Conservation (phyloP, 1,140 invertebrate species). For the Archivesica marissinica region DNA sequence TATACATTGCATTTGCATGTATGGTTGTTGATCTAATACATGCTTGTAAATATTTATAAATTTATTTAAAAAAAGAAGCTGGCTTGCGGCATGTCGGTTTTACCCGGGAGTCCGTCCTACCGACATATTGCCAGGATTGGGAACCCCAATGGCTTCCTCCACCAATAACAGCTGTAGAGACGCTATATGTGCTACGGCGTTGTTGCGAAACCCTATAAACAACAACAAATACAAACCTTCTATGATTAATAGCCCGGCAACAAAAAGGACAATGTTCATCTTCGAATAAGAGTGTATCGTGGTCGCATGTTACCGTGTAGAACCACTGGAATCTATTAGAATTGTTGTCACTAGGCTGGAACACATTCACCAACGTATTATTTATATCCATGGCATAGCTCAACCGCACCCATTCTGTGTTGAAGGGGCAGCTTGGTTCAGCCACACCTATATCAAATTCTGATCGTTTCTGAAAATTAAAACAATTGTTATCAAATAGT, state of each 20-base stretch:
- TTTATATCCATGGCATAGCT: conserved; percentile 71
- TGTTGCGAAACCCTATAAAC: too few species aligned
- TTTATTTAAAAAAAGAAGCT: too few species aligned
- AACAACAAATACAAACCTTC: conserved; percentile 62
- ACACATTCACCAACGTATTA: conserved; percentile 73
- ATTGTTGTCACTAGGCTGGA: conserved; percentile 67
- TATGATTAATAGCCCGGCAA: conserved; percentile 72
- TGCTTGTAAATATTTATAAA: too few species aligned
- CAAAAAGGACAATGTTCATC: conserved; percentile 66
- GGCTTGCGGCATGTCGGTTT: too few species aligned
- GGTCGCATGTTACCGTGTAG: conserved; percentile 76
- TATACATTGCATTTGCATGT: too few species aligned
- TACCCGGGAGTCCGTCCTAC: too few species aligned
- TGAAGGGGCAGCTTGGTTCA: conserved; percentile 71
- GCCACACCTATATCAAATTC: conserved; percentile 55
- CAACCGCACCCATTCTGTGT: conserved; percentile 72
- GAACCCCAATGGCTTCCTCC: too few species aligned
- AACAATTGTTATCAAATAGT: neutral
- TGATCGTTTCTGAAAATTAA: conserved; percentile 61
- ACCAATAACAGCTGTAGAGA: too few species aligned
- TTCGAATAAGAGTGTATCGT: conserved; percentile 25
- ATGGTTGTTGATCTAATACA: too few species aligned
- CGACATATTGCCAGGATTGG: too few species aligned
- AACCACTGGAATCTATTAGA: conserved; percentile 74
- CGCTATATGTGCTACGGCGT: too few species aligned